A percentile compares a stretch with the other conserved stretches of the same genome.
Evolutionary conservation across 2,888 invertebrate genomes (phyloP).

Genomic region (Atrina japonica): DNA sequence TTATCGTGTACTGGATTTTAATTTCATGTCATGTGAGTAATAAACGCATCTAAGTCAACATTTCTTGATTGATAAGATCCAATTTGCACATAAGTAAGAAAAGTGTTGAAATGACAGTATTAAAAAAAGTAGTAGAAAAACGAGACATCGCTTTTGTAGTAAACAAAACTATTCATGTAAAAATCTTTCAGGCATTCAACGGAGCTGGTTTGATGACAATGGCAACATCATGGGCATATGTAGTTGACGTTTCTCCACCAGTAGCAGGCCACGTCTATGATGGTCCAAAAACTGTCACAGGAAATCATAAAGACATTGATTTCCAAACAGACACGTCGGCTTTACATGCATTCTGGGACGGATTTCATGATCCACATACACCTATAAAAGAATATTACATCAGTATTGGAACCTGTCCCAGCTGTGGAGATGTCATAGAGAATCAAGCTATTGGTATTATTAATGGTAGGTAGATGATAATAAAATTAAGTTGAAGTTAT

Average conservation of each 20-base stretch:
- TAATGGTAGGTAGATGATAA: constrained; percentile 38
- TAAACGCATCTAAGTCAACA: too few species aligned
- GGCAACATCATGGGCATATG: constrained; percentile 43
- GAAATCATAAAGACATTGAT: constrained; percentile 41
- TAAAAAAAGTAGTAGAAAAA: too few species aligned
- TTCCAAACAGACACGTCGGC: constrained; percentile 41
- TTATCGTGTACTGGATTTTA: too few species aligned
- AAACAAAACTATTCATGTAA: too few species aligned
- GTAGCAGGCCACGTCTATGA: constrained; percentile 38
- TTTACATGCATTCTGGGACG: constrained; percentile 49
- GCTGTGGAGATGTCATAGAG: constrained; percentile 43
- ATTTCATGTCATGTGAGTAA: too few species aligned
- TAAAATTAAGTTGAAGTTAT: neutral
- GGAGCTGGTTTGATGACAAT: constrained; percentile 31
- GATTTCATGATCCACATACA: constrained; percentile 52
- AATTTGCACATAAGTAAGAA: too few species aligned
- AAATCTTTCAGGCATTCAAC: constrained; percentile 36
- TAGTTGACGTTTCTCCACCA: constrained; percentile 39
- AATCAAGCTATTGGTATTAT: constrained; percentile 39
- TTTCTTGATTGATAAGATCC: too few species aligned
- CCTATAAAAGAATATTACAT: constrained; percentile 51
- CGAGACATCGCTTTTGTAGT: too few species aligned
- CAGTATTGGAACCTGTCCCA: constrained; percentile 50
- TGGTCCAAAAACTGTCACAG: constrained; percentile 9
- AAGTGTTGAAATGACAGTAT: too few species aligned